These are phyloP conservation scores for Hipposideros armiger DNA, from an alignment of 2,113 vertebrate species.

Conservation along the genomic window DNA sequence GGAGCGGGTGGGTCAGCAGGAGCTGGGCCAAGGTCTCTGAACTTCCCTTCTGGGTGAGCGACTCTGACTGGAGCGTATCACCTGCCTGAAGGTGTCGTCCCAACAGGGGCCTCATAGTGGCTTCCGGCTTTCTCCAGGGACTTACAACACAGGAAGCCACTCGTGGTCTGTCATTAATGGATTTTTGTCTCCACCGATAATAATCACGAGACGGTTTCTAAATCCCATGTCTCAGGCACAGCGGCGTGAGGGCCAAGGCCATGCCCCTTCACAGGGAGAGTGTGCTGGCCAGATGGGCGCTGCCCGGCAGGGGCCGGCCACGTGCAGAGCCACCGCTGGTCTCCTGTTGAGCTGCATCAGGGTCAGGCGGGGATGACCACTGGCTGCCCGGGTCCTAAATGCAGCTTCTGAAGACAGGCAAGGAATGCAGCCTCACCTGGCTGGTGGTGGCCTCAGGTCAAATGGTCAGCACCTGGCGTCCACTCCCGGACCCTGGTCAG, in stretches of 20 bases:
- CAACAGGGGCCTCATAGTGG: fast-evolving
- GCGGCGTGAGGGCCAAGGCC: not conserved
- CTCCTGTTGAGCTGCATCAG: not conserved
- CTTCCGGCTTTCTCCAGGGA: not conserved
- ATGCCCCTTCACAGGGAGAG: too few relatives aligned
- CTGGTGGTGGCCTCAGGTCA: not conserved
- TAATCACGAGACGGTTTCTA: not conserved
- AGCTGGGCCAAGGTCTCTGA: too few relatives aligned
- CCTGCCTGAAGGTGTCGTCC: not conserved
- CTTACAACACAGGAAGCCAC: not conserved
- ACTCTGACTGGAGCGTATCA: not conserved
- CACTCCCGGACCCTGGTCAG: not conserved
- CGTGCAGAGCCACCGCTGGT: too few relatives aligned
- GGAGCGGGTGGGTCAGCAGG: fast-evolving
- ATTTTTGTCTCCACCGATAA: not conserved
- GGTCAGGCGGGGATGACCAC: not conserved
- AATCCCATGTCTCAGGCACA: not conserved
- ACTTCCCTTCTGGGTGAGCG: not conserved
- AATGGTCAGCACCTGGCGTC: not conserved
- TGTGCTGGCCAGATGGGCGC: too few relatives aligned
- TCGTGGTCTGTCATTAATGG: not conserved
- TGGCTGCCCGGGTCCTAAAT: not conserved
- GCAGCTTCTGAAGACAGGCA: too few relatives aligned
- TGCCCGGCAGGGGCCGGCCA: too few relatives aligned
- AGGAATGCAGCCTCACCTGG: too few relatives aligned